Conservation (phyloP, 2,113 vertebrate genomes). For the Parus major region DNA sequence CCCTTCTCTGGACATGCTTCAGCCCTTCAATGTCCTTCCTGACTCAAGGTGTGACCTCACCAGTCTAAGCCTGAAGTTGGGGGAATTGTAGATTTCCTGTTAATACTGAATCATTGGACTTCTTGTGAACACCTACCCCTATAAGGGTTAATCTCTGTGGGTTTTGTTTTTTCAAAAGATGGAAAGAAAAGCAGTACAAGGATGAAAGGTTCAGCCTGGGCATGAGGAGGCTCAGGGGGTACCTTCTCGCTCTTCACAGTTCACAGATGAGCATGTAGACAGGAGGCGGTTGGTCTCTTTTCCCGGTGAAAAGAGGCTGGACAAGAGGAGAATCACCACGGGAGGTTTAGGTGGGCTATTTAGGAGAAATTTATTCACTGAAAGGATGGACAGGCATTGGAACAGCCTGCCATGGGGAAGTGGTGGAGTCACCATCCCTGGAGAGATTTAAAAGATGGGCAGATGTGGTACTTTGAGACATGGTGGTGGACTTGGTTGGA, state of each 20-base stretch:
- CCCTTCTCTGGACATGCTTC: not conserved
- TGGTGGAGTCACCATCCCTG: no score
- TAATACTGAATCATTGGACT: no score
- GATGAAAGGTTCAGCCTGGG: not conserved
- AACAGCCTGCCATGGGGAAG: not conserved
- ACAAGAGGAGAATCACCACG: not conserved
- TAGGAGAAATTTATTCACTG: not conserved
- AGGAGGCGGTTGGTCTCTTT: not conserved
- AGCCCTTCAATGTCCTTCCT: not conserved
- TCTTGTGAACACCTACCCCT: not conserved
- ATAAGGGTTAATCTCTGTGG: not conserved
- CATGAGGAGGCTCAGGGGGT: not conserved
- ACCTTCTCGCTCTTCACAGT: not conserved
- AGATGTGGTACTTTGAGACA: not conserved
- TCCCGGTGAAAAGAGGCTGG: not conserved
- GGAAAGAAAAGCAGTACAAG: not conserved
- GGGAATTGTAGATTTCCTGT: rapidly evolving
- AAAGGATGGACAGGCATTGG: not conserved
- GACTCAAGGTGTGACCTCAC: not conserved
- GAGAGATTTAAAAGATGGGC: rapidly evolving
- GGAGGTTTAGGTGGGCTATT: not conserved
- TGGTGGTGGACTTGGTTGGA: not conserved
- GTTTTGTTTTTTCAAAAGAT: not conserved
- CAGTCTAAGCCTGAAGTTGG: not conserved
- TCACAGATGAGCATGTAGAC: rapidly evolving